Evolutionary conservation across 2,113 vertebrate species (phyloP), one percentile per base, ranked within the genome.

Genomic region (Chloebia gouldiae): DNA sequence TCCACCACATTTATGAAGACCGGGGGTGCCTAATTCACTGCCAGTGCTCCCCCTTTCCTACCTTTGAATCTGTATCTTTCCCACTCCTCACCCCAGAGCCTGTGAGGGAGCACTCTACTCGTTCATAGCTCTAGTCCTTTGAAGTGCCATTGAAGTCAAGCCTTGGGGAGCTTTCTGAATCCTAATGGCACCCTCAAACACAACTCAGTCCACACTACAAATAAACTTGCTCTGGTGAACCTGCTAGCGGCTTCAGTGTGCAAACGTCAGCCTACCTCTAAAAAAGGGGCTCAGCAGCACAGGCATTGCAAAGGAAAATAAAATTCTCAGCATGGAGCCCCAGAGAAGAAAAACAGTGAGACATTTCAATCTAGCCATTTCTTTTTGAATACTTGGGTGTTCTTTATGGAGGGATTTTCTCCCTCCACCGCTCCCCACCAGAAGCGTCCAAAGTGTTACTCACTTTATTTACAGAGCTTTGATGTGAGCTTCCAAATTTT

Each of bases 341-440:
- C 11, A 20, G 96, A 93, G 85, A 98, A 98, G 97, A 96, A 98
- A 98, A 98, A 98, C 98, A 98, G 97, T 93, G 96, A 98, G 97
- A 97, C 97, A 98, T 98, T 98, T 97, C 98, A 98, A 97, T 96
- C 97, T 87, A 92, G 66, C 95, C 87, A 44, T 96, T 98, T 98
- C 98, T 98, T 98, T 98, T 98, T 97, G 98, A 98, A 98, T 97
- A 97, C 98, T 98, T 98, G 98, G 98, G 98, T 98, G 98, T 98
- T 98, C 98, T 98, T 97, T 89, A 96, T 25, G 95, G 84, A 97
- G 97, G 91, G 98, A 97, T 97, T 97, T 97, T 97, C 96, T 96
- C 95, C 93, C 96, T 91, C 93, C 63, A 30, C 77, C 0, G 2
- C 49, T 90, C 88, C 59, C 47, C 87, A 59, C 87, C 95, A 94